phyloP scores from a whole-genome alignment of 1,140 invertebrate species.

The Muscidifurax raptorellus region DNA sequence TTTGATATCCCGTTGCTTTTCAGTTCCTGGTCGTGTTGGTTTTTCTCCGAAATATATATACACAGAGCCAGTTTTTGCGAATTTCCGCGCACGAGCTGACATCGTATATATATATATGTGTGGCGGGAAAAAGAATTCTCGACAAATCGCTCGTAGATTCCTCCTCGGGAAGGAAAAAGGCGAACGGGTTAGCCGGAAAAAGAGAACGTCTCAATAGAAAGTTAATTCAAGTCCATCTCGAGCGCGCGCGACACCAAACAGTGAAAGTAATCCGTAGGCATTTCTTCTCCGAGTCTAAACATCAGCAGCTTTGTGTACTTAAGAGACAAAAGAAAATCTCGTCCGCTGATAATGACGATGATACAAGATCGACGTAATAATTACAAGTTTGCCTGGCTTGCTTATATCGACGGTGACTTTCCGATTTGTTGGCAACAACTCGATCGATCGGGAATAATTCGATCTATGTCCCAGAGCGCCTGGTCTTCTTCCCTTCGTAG shows the following conservation, averaged over 20 bases:
- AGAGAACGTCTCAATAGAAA: background rate
- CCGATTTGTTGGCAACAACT: conserved; percentile 30
- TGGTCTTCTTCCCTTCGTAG: no score
- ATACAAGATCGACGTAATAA: conserved; percentile 12
- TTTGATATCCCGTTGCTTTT: background rate
- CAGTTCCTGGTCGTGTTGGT: background rate
- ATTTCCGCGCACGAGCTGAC: background rate
- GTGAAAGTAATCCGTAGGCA: conserved; percentile 18
- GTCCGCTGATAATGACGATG: background rate
- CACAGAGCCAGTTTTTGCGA: background rate
- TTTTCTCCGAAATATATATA: background rate
- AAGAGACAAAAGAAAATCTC: background rate
- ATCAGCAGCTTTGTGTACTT: background rate
- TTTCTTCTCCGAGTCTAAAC: background rate
- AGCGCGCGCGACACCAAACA: conserved; percentile 17
- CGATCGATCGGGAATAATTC: no score
- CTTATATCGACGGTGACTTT: conserved; percentile 36
- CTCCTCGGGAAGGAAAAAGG: background rate
- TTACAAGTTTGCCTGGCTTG: background rate
- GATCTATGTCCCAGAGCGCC: no score
- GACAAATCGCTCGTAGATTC: background rate
- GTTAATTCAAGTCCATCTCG: background rate
- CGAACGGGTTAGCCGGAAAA: background rate
- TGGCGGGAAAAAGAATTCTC: background rate
- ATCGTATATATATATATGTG: background rate